These are phyloP conservation scores for Lordiphosa collinella DNA, from an alignment of 1,140 invertebrate genomes.

Conservation along the genomic window DNA sequence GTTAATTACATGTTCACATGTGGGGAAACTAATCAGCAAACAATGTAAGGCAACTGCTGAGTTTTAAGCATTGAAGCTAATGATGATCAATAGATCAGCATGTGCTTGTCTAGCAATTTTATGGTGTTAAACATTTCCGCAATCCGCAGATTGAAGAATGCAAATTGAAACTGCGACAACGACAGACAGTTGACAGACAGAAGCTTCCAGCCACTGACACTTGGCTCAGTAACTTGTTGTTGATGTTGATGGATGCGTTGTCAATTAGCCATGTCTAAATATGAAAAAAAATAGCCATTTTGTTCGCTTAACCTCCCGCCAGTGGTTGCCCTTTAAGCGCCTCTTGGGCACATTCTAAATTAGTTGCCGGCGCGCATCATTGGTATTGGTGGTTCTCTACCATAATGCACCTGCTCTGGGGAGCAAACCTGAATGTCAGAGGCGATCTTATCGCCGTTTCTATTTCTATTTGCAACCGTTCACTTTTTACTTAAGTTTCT, in stretches of 20 bases:
- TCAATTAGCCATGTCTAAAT: slow-evolving; percentile 64
- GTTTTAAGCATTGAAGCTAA: slow-evolving; percentile 10
- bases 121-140: slow-evolving; percentile 42
- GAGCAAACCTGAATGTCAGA: slow-evolving; percentile 69
- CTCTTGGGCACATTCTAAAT: slow-evolving; percentile 58
- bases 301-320: slow-evolving; percentile 48
- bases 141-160: slow-evolving; percentile 42
- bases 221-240: neutral
- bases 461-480: slow-evolving; percentile 64
- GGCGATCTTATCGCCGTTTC: slow-evolving; percentile 62
- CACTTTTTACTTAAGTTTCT: slow-evolving; percentile 49
- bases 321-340: slow-evolving; percentile 52
- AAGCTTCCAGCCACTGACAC: slow-evolving; percentile 9
- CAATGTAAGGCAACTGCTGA: slow-evolving; percentile 44
- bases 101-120: slow-evolving; percentile 28
- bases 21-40: slow-evolving; percentile 35
- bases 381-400: slow-evolving; percentile 19
- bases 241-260: slow-evolving; percentile 44
- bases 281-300: slow-evolving; percentile 16
- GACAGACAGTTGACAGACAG: slow-evolving; percentile 36
- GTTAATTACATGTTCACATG: slow-evolving; percentile 3
- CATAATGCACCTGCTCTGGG: slow-evolving; percentile 29
- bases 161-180: slow-evolving; percentile 39
- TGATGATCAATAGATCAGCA: slow-evolving; percentile 28
- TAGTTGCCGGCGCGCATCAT: slow-evolving; percentile 34